Evolutionary conservation across 35 echinoderm and acorn worm species (phyloP), one percentile per base, ranked within the genome.

Genomic region (Ophioderma brevispina): DNA sequence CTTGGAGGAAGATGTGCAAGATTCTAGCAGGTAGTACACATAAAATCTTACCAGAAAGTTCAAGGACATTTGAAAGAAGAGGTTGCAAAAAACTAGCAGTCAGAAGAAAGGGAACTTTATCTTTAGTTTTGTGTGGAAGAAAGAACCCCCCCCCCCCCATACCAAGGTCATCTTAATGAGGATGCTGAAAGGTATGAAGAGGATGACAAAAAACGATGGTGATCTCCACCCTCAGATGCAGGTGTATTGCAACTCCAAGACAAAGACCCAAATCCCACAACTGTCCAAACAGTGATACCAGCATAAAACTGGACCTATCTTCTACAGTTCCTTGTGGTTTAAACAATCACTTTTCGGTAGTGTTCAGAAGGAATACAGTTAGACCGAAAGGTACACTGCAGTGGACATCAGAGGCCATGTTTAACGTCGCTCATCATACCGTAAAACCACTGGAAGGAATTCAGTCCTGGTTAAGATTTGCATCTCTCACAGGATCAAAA

Each of bases 401-500:
- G 81, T 93, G 90, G 92, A n/a, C 94, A 49, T 93, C 87, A 64
- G 86, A 93, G 90, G 90, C 87, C 31, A 77, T 93, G 18, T 96
- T 81, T 36, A 96, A 90, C 64, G 87, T 90, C 19, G 80, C 86
- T 79, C 90, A 42, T 89, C 90, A 91, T 39, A 39, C 86, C 31
- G 91, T 96, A 19, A 86, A 89, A 85, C 94, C 94, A 80, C 90
- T n/a, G 94, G 91, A 96, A 96, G n/a, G 81, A 46, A 93, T 79
- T 93, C 87, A 33, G 64, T 70, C 8, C 32, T 96, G 31, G 90
- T 52, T 96, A 8, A 89, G 94, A 0, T 79, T 96, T 17, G 40
- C 94, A 25, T 96, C 94, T n/a, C 84, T 96, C 19, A 96, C 91
- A 81, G 82, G 91, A 93, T 96, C 87, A 46, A 96, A 91, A 81